Conservation (phyloP, 2,113 vertebrate species). For the Vicugna pacos region DNA sequence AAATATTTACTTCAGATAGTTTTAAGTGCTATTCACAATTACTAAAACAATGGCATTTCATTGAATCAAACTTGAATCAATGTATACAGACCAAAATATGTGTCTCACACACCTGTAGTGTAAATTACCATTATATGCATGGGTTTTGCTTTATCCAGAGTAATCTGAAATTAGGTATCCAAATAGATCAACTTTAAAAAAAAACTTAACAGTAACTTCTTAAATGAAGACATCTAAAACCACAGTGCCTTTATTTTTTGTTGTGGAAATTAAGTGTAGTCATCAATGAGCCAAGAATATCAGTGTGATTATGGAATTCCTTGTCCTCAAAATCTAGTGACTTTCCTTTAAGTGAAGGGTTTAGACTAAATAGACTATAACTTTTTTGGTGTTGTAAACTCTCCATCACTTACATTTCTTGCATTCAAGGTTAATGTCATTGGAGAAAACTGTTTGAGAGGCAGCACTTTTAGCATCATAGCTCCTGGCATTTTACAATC, state of each 20-base stretch:
- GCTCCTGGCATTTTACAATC: slow-evolving; percentile 61
- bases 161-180: slow-evolving; percentile 2
- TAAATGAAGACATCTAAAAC: not conserved
- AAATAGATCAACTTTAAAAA: not conserved
- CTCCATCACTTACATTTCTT: slow-evolving; percentile 50
- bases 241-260: not conserved
- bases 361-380: slow-evolving; percentile 32
- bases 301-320: not conserved
- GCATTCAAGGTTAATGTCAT: slow-evolving; percentile 60
- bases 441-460: slow-evolving; percentile 62
- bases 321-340: not conserved
- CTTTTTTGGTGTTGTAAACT: slow-evolving; percentile 31
- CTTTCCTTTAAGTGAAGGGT: slow-evolving; percentile 50
- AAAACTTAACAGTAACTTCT: not conserved
- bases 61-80: not conserved
- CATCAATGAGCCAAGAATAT: not conserved
- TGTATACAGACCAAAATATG: not conserved
- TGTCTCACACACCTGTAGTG: not conserved
- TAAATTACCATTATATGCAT: not conserved
- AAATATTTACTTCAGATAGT: slow-evolving; percentile 29
- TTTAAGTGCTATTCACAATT: slow-evolving; percentile 42
- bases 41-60: not conserved
- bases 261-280: not conserved
- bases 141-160: not conserved
- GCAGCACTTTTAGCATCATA: slow-evolving; percentile 22